Evolutionary conservation across 2,113 vertebrate genomes (phyloP), one percentile per base, ranked within the genome.

Genomic region (Rattus rattus): DNA sequence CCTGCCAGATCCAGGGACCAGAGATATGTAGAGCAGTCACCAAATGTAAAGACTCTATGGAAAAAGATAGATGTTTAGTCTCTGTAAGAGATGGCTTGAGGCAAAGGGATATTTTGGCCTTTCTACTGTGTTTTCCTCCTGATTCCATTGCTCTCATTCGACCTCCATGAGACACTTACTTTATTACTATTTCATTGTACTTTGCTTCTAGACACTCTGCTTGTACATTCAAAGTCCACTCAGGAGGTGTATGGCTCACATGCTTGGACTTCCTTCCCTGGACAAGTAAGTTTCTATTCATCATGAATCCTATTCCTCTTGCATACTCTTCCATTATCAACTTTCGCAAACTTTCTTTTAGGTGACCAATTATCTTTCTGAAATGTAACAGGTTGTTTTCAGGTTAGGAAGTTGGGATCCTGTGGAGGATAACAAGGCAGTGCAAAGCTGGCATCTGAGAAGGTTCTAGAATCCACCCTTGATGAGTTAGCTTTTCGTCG

Each of bases 401-500:
- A 67, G 17, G 20, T 59, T 26, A 94, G 47, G 67, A 90, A 77
- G 70, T 5, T 36, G 49, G 6, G 63, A 17, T 26, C 43, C 26
- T 63, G 33, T n/a, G 63, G 28, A 17, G 28, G 20, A 16, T 16
- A 22, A 3, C 28, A 61, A 52, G 11, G 17, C 28, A 52, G 49
- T 86, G 28, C 52, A 63, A 56, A 88, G 43, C n/a, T 93, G 92
- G 39, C 63, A 70, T 90, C 24, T 17, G 11, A 65, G 93, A 54
- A 79, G 19, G 39, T 86, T 89, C 83, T 93, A 89, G 92, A 94
- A 89, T 28, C 43, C 72, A 72, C 47, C 47, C 52, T 49, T 49
- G 52, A 39, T 10, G 19, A 39, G n/a, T 61, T 56, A 33, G 43
- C 6, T 30, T 75, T 65, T 11, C 69, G 36, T 65, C 30, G 20